These are phyloP conservation scores for Labroides dimidiatus DNA, from an alignment of 2,797 vertebrate species.

Conservation along the genomic window DNA sequence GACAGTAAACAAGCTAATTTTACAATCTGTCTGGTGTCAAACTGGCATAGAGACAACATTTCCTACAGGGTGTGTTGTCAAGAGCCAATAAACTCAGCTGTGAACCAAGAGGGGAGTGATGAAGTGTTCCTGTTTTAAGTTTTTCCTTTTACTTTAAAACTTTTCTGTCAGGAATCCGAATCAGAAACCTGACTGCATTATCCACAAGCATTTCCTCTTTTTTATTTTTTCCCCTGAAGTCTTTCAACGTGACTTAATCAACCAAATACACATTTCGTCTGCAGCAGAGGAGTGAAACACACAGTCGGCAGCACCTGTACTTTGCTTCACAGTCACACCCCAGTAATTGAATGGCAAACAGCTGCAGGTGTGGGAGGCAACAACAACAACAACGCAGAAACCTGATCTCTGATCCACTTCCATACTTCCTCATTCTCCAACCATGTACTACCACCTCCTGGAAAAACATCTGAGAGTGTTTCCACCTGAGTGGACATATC, in stretches of 20 bases:
- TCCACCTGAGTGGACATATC: neutral
- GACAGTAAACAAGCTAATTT: neutral
- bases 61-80: neutral
- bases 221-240: neutral
- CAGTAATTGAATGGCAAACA: neutral
- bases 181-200: too few relatives aligned
- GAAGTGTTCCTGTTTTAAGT: neutral
- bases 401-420: conserved; percentile 11
- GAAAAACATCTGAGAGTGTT: neutral
- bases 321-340: neutral
- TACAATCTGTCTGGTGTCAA: neutral
- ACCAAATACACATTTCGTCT: neutral
- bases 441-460: neutral
- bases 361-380: conserved; percentile 5
- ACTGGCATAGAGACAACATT: neutral
- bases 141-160: neutral
- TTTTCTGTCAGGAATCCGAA: neutral
- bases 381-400: neutral
- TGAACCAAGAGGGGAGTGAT: too few relatives aligned
- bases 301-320: neutral
- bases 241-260: neutral
- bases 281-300: neutral
- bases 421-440: conserved; percentile 53
- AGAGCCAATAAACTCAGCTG: neutral
- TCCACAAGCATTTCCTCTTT: too few relatives aligned